Evolutionary conservation across 2,113 vertebrate species (phyloP).

Genomic region (Podocnemis expansa): DNA sequence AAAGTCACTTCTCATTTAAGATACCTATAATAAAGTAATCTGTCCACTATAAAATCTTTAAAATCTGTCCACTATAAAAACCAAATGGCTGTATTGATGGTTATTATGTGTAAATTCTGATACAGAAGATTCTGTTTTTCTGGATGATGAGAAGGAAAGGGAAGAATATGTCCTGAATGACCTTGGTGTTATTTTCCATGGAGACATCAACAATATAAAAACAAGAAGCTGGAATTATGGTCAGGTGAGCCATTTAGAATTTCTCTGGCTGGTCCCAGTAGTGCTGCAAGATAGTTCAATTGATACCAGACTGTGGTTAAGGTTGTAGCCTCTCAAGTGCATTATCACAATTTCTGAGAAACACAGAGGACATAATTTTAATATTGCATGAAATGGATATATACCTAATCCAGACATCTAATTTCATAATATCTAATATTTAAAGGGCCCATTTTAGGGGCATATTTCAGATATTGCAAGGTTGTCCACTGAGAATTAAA

Average conservation of each 20-base stretch:
- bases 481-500: slow-evolving; percentile 3
- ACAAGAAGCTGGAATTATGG: slow-evolving; percentile 93
- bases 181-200: slow-evolving; percentile 90
- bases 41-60: not conserved
- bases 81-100: slow-evolving; percentile 23
- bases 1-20: not conserved
- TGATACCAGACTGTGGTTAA: slow-evolving; percentile 38
- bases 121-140: slow-evolving; percentile 89
- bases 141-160: slow-evolving; percentile 86
- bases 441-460: slow-evolving; percentile 26
- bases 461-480: slow-evolving; percentile 26
- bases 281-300: slow-evolving; percentile 16
- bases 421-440: slow-evolving; percentile 11
- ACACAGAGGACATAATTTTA: slow-evolving; percentile 10
- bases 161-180: slow-evolving; percentile 94
- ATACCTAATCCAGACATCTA: slow-evolving; percentile 12
- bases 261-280: not conserved
- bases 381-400: slow-evolving; percentile 23
- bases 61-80: not conserved
- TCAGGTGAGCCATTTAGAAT: slow-evolving; percentile 83
- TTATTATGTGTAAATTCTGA: not conserved
- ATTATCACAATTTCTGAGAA: slow-evolving; percentile 41
- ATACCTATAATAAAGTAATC: not conserved
- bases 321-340: slow-evolving; percentile 14
- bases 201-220: slow-evolving; percentile 79